phyloP scores from a whole-genome alignment of 1,140 invertebrate species.

The Samia ricini region DNA sequence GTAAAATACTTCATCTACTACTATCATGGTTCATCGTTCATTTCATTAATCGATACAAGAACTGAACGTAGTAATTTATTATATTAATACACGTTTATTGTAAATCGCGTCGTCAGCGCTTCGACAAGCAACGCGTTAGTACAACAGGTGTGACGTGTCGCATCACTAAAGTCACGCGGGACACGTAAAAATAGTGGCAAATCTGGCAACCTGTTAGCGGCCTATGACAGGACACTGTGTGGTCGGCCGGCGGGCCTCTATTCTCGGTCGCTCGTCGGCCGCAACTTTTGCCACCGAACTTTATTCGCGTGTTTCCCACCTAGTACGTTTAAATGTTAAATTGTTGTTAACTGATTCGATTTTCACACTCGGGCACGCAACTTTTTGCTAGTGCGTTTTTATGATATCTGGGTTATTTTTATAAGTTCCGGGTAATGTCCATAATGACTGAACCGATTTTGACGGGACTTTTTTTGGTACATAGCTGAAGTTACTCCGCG shows the following conservation, averaged over 20 bases:
- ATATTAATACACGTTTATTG: too few relatives aligned
- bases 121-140: conserved; percentile 29
- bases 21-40: too few relatives aligned
- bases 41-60: too few relatives aligned
- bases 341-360: conserved; percentile 42
- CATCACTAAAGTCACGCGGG: conserved; percentile 52
- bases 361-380: conserved; percentile 15
- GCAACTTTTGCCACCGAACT: conserved; percentile 36
- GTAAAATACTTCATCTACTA: too few relatives aligned
- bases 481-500: too few relatives aligned
- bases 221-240: conserved; percentile 26
- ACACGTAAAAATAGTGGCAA: conserved; percentile 70
- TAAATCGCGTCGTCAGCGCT: too few relatives aligned
- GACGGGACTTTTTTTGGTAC: too few relatives aligned
- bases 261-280: conserved; percentile 15
- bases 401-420: not conserved
- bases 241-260: conserved; percentile 18
- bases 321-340: conserved; percentile 29
- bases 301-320: conserved; percentile 15
- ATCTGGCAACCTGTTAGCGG: conserved; percentile 67
- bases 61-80: too few relatives aligned
- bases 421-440: too few relatives aligned
- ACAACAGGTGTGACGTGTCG: conserved; percentile 61
- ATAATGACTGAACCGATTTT: too few relatives aligned
- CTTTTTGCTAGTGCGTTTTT: conserved; percentile 16